Conservation (phyloP, 1,140 invertebrate genomes). For the Macrobrachium nipponense region DNA sequence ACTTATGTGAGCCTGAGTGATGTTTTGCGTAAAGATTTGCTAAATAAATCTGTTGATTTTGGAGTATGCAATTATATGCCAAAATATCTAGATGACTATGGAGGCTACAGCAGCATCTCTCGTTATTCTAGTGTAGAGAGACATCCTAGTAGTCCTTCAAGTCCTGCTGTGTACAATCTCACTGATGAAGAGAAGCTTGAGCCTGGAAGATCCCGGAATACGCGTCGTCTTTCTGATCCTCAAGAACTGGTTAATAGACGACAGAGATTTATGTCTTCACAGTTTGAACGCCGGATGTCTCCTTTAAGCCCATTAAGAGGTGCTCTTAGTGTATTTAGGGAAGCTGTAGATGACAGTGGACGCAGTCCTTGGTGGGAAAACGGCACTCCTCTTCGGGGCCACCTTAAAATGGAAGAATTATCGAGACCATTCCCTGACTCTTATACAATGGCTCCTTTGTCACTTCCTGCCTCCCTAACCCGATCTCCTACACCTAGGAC, state of each 20-base stretch:
- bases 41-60: constrained; percentile 9
- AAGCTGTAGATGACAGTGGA: constrained; percentile 25
- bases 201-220: constrained; percentile 39
- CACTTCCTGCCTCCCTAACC: constrained; percentile 40
- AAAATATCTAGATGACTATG: constrained; percentile 24
- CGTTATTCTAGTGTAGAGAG: constrained; percentile 18
- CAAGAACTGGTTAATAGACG: constrained; percentile 52
- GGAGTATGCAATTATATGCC: constrained; percentile 14
- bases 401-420: constrained; percentile 21
- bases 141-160: constrained; percentile 3
- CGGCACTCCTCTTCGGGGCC: constrained; percentile 47
- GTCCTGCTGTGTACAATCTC: constrained; percentile 28
- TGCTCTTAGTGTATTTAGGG: constrained; percentile 41
- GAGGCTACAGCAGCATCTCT: constrained; percentile 1
- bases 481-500: constrained; percentile 54
- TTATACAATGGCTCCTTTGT: constrained; percentile 46
- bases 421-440: constrained; percentile 24
- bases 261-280: constrained; percentile 58
- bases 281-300: constrained; percentile 51
- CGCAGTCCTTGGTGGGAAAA: constrained; percentile 24
- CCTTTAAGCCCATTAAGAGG: constrained; percentile 44
- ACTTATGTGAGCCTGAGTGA: not conserved
- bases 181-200: constrained; percentile 62
- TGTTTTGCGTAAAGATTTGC: not conserved
- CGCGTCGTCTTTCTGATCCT: constrained; percentile 55